These are phyloP conservation scores for Andrena camellia DNA, from an alignment of 2,888 invertebrate species.

Conservation along the genomic window DNA sequence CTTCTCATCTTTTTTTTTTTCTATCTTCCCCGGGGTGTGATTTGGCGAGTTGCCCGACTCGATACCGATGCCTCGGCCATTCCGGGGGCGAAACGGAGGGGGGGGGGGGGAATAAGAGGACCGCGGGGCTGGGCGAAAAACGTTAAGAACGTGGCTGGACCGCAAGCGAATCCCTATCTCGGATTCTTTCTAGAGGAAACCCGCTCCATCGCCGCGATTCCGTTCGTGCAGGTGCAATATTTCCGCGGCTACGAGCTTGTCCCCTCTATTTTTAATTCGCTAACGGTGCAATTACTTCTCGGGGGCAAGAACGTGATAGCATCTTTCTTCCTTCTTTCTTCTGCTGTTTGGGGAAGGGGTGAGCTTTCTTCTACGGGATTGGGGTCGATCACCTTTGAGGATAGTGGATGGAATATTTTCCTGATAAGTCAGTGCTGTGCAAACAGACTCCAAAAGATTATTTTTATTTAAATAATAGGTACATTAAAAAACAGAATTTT, in stretches of 20 bases:
- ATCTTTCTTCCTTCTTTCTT: background rate
- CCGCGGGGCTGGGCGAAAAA: constrained; percentile 36
- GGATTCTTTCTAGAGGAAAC: constrained; percentile 14
- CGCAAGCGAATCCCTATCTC: constrained; percentile 21
- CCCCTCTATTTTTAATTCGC: constrained; percentile 45
- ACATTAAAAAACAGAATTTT: no score
- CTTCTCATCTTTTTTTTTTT: constrained; percentile 38
- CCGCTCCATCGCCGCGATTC: constrained; percentile 22
- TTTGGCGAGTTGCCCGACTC: constrained; percentile 69
- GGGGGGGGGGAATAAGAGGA: constrained; percentile 44
- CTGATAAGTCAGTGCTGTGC: no score
- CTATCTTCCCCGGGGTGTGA: constrained; percentile 68
- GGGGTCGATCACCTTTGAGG: background rate
- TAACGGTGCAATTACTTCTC: constrained; percentile 47
- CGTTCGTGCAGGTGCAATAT: constrained; percentile 29
- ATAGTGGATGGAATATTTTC: no score
- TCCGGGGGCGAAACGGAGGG: constrained; percentile 41
- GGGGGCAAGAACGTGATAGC: background rate
- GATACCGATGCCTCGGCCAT: constrained; percentile 67
- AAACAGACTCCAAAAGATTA: no score
- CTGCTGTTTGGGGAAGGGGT: background rate
- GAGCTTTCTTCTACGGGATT: no score
- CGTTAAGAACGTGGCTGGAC: constrained; percentile 59
- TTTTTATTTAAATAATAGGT: no score
- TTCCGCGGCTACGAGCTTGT: constrained; percentile 2